phyloP scores from a whole-genome alignment of 2,888 invertebrate genomes.

The Drymonia ruficornis region DNA sequence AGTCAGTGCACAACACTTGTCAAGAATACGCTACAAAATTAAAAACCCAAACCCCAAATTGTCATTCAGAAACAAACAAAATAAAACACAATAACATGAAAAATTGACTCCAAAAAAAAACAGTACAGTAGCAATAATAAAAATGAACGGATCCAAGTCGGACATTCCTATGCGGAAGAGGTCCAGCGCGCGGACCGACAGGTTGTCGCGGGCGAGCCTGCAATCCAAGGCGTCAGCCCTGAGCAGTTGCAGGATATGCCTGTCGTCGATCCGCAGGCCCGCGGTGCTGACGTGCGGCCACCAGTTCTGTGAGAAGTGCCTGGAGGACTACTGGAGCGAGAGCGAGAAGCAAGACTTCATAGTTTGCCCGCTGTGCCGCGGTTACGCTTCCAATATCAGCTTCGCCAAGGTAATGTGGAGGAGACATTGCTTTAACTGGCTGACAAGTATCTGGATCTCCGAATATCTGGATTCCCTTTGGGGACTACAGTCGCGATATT shows the following conservation, averaged over 20 bases:
- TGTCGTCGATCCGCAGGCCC: slow-evolving; percentile 55
- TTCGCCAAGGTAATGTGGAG: slow-evolving; percentile 57
- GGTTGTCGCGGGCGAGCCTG: slow-evolving; percentile 34
- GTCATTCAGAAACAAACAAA: neutral
- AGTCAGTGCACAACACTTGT: neutral
- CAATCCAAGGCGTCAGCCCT: slow-evolving; percentile 31
- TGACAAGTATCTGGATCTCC: too few species aligned
- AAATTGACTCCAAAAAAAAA: neutral
- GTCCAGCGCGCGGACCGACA: slow-evolving; percentile 14
- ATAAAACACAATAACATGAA: slow-evolving; percentile 19
- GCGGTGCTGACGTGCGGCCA: slow-evolving; percentile 64
- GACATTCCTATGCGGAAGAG: slow-evolving; percentile 13
- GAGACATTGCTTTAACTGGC: too few species aligned
- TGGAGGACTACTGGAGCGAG: slow-evolving; percentile 56
- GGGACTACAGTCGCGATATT: too few species aligned
- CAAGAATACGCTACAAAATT: neutral
- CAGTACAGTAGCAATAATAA: neutral
- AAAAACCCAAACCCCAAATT: neutral
- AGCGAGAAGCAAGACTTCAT: slow-evolving; percentile 52
- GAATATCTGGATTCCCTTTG: too few species aligned
- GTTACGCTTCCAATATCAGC: slow-evolving; percentile 45
- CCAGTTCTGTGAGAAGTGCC: slow-evolving; percentile 62
- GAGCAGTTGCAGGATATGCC: slow-evolving; percentile 64
- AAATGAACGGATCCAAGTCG: slow-evolving; percentile 29
- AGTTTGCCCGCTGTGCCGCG: slow-evolving; percentile 65